These are phyloP conservation scores for Macrocentrus cingulum DNA, from an alignment of 1,140 invertebrate species.

Conservation along the genomic window DNA sequence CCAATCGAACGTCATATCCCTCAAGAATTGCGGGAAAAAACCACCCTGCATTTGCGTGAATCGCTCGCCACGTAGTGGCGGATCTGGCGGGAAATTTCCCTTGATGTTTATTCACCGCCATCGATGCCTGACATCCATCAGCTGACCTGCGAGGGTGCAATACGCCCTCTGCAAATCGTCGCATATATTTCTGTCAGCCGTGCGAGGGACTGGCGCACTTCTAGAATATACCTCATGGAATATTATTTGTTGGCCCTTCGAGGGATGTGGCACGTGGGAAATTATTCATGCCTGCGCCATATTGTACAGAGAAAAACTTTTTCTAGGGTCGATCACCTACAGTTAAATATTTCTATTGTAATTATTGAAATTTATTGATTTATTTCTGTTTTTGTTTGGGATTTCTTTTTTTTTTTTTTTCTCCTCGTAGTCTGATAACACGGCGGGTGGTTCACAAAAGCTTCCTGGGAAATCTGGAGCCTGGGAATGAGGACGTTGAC, in stretches of 20 bases:
- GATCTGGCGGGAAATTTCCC: constrained; percentile 4
- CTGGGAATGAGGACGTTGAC: constrained; percentile 30
- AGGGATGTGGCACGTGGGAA: not conserved
- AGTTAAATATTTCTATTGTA: too few species aligned
- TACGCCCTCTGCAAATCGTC: not conserved
- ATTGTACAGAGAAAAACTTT: not conserved
- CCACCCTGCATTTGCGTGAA: too few species aligned
- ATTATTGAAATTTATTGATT: too few species aligned
- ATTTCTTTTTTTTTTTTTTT: not conserved
- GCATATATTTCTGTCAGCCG: not conserved
- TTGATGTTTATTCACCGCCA: not conserved
- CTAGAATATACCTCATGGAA: too few species aligned
- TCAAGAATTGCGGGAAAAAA: too few species aligned
- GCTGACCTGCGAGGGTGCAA: constrained; percentile 11
- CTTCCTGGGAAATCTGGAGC: constrained; percentile 6
- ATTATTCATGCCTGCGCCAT: constrained; percentile 19
- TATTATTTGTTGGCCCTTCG: not conserved
- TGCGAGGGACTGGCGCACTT: not conserved
- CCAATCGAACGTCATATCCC: constrained; percentile 13
- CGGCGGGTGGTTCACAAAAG: constrained; percentile 3
- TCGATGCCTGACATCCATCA: constrained; percentile 26
- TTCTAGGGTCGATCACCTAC: too few species aligned
- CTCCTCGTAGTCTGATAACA: constrained; percentile 5
- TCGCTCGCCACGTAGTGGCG: too few species aligned
- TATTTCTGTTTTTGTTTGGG: not conserved